Base-by-base conservation (phyloP, 1,140 invertebrate genomes). In the Cepaea nemoralis region DNA sequence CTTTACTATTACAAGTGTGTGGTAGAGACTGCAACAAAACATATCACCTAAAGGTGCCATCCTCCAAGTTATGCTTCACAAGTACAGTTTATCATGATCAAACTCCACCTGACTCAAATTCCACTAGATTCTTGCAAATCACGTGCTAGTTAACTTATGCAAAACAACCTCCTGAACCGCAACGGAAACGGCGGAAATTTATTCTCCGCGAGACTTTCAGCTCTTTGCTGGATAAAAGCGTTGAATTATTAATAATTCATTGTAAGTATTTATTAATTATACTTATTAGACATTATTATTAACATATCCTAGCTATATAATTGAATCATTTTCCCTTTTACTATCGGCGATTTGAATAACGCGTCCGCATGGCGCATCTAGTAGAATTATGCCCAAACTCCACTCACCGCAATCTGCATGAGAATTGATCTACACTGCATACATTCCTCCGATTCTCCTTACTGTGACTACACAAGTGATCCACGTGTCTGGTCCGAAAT, bases 181-280 rank as follows among this genome's bases (percentile, higher is more conserved):
- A 55, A 55, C 8, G 19, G 8, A 55, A 55, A 55, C 19, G n/a
- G 8, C 16, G 22, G 50, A 55, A 22, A 55, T 55, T 2, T 22
- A 14, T 55, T 55, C 50, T 3, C 42, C 19, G 42, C 8, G 42
- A 45, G n/a, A 45, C 42, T 45, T 55, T 55, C 50, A 19, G 50
- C 22, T 55, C 3, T 55, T 55, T 1, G 8, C 50, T 14, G 19
- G n/a, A 55, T 55, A 55, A 55, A 22, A 55, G 2, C n/a, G 50
- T 55, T 14, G 22, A 55, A 55, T 55, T 55, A 55, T 24, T 55
- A 55, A 55, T 55, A 14, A 55, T 22, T 55, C 50, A 19, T 10
- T 55, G n/a, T 63, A 63, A 63, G n/a, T 63, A 63, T 27, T 14
- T 31, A 63, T 63, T 63, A 27, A 63, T 63, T 63, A 63, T 63